Conservation (phyloP, 2,888 invertebrate species). For the Calameuta idolon region DNA sequence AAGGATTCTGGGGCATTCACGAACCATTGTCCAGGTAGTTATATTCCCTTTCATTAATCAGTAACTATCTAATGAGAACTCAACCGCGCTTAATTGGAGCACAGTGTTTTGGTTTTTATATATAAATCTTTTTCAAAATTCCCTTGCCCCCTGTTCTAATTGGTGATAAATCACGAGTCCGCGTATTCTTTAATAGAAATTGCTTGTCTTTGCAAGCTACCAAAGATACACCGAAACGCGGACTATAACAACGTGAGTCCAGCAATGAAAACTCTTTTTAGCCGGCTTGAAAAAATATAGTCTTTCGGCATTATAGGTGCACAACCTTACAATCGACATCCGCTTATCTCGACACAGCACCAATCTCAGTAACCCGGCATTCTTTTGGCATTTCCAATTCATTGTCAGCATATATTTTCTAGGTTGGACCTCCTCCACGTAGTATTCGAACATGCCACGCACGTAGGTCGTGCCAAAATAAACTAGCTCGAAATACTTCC, state of each 20-base stretch:
- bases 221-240: slow-evolving; percentile 62
- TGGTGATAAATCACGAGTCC: slow-evolving; percentile 4
- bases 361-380: background rate
- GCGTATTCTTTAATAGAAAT: slow-evolving; percentile 21
- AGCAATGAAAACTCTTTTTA: slow-evolving; percentile 33
- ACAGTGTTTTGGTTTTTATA: background rate
- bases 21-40: slow-evolving; percentile 69
- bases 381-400: background rate
- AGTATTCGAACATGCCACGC: background rate
- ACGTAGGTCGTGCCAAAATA: slow-evolving; percentile 29
- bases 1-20: slow-evolving; percentile 68
- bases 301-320: background rate
- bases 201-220: slow-evolving; percentile 64
- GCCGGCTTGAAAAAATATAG: background rate
- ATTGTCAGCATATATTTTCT: background rate
- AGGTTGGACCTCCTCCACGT: background rate
- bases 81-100: background rate
- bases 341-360: background rate
- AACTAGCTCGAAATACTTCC: slow-evolving; percentile 34
- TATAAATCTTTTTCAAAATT: background rate
- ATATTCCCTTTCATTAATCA: slow-evolving; percentile 7
- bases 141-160: slow-evolving; percentile 17
- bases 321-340: background rate
- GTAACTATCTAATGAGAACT: background rate
- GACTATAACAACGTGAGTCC: slow-evolving; percentile 64